phyloP scores from a whole-genome alignment of 2,113 vertebrate genomes.

The Illadopsis cleaveri region DNA sequence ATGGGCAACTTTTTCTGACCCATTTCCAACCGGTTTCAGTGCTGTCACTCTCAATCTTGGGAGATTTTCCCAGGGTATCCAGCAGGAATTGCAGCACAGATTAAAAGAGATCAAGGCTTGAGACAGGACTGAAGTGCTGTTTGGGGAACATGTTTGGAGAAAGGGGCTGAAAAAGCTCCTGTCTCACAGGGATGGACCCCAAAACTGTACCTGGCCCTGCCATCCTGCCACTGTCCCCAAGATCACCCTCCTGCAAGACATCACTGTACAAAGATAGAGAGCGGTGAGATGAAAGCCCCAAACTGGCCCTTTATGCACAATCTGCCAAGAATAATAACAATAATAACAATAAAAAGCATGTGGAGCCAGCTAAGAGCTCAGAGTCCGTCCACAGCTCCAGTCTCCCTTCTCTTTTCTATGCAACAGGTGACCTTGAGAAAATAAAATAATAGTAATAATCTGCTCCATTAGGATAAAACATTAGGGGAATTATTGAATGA shows the following conservation, averaged over 20 bases:
- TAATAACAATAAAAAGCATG: neutral
- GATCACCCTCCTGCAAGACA: neutral
- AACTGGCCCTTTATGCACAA: neutral
- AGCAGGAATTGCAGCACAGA: neutral
- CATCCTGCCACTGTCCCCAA: neutral
- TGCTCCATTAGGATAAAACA: constrained; percentile 69
- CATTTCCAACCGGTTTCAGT: neutral
- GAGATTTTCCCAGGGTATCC: constrained; percentile 13
- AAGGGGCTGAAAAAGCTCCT: neutral
- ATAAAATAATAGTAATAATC: constrained; percentile 72
- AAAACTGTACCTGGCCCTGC: neutral
- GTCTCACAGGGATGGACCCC: fast-evolving
- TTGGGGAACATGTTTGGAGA: neutral
- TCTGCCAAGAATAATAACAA: constrained; percentile 4
- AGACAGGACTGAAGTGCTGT: neutral
- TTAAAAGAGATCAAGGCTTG: neutral
- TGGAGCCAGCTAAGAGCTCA: constrained; percentile 18
- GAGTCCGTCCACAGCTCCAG: neutral
- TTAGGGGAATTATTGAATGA: constrained; percentile 64
- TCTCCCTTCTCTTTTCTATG: constrained; percentile 12
- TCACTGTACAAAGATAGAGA: neutral
- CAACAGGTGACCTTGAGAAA: constrained; percentile 65
- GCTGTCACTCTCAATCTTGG: constrained; percentile 8
- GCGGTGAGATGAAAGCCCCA: neutral
- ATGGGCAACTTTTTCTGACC: constrained; percentile 11